Base-by-base conservation (phyloP, 2,113 vertebrate species). In the Chelonoidis abingdonii region DNA sequence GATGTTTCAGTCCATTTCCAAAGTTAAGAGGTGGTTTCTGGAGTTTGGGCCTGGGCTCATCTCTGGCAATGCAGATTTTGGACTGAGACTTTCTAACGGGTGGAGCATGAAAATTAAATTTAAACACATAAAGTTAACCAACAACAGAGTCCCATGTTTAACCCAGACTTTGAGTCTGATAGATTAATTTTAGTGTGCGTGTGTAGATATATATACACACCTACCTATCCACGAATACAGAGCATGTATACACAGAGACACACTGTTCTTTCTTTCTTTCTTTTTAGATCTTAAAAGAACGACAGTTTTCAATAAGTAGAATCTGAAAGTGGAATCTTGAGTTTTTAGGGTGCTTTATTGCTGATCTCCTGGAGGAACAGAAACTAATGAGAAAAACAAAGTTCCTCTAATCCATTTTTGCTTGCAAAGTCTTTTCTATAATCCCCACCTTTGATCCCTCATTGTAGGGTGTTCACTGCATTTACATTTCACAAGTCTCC, bases 381-480 rank as follows among this genome's bases (percentile, higher is more conserved):
- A 95, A 97, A 96, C n/a, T 95, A 97, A 95, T 95, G 92, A 97
- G 86, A 89, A 92, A 97, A 96, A 92, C 86, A 95, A 97, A 97
- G 94, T 89, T 87, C 56, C 16, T 95, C 53, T 96, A 94, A 93
- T 93, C 92, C 92, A 38, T 83, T 13, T 95, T 92, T 91, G 50
- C 92, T 96, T 93, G 89, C 84, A 93, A 92, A 97, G 95, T 97
- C 93, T 90, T 95, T 87, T 88, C 56, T 96, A 62, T 95, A 97
- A 96, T 91, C 96, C 96, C 25, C 2, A 2, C 83, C 88, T 94
- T 96, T 97, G 94, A 89, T 91, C 86, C 25, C 24, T 80, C 49
- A 47, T 52, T n/a, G 53, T 88, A 83, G 92, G 21, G 80, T 78
- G 83, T 56, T 96, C 69, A 59, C 80, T 69, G 80, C 91, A 97